These are phyloP conservation scores for Scaptomyza reducta DNA, from an alignment of 2,888 invertebrate genomes.

Conservation along the genomic window DNA sequence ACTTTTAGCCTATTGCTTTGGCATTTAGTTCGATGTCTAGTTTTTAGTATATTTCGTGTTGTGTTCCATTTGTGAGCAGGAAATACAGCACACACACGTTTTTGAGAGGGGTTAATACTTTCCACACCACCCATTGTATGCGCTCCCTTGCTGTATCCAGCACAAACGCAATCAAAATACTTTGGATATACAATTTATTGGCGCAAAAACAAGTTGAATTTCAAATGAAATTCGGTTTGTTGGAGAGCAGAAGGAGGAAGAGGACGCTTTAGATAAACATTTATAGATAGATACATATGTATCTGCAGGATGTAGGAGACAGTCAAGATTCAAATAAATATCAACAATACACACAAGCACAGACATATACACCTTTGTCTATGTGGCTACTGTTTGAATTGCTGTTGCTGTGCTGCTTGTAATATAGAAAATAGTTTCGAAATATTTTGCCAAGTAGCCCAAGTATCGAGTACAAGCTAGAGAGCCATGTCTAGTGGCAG, in stretches of 20 bases:
- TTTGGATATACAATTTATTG: constrained; percentile 79
- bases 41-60: constrained; percentile 59
- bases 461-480: constrained; percentile 56
- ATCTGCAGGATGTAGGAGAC: constrained; percentile 64
- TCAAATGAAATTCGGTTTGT: constrained; percentile 74
- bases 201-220: constrained; percentile 79
- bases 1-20: constrained; percentile 75
- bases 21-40: constrained; percentile 67
- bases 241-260: constrained; percentile 24
- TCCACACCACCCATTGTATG: not conserved
- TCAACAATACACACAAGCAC: constrained; percentile 59
- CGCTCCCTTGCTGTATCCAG: constrained; percentile 1
- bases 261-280: constrained; percentile 58
- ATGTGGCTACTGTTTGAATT: constrained; percentile 62
- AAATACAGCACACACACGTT: constrained; percentile 71
- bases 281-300: constrained; percentile 42
- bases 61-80: constrained; percentile 69
- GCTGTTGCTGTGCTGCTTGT: constrained; percentile 55
- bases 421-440: constrained; percentile 80
- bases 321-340: constrained; percentile 79
- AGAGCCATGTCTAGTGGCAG: constrained; percentile 67
- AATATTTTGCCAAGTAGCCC: constrained; percentile 77
- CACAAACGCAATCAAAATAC: constrained; percentile 74
- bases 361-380: constrained; percentile 61
- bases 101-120: constrained; percentile 22